phyloP scores from a whole-genome alignment of 2,888 invertebrate genomes.

The Limnephilus marmoratus region DNA sequence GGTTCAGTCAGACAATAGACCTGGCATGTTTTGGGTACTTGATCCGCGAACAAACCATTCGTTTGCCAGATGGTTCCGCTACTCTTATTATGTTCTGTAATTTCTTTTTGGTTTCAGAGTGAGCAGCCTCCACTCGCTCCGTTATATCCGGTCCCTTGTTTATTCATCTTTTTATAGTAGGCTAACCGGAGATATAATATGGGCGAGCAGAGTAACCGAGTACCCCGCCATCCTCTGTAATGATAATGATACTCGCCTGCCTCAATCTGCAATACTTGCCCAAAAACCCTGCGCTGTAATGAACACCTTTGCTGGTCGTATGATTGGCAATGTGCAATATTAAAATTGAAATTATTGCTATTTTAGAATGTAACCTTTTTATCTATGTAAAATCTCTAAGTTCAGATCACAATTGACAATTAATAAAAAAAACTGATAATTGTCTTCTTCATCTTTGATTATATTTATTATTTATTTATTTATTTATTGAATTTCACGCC shows the following conservation, averaged over 20 bases:
- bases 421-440: not conserved
- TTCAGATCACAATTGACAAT: too few relatives aligned
- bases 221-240: not conserved
- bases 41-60: conserved; percentile 63
- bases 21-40: conserved; percentile 56
- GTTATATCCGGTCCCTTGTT: conserved; percentile 65
- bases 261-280: not conserved
- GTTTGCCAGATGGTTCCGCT: conserved; percentile 66
- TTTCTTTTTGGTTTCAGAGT: conserved; percentile 51
- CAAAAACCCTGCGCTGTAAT: not conserved
- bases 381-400: not conserved
- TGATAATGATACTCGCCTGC: not conserved
- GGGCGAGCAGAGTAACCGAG: not conserved
- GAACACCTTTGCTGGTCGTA: not conserved
- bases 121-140: conserved; percentile 51
- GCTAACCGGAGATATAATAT: conserved; percentile 38
- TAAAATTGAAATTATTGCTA: not conserved
- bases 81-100: conserved; percentile 53
- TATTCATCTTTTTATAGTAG: conserved; percentile 47
- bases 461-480: too few relatives aligned
- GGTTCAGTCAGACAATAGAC: conserved; percentile 52
- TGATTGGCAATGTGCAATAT: too few relatives aligned
- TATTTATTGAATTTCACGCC: too few relatives aligned
- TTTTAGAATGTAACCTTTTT: not conserved
- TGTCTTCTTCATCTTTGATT: not conserved